phyloP scores from a whole-genome alignment of 2,113 vertebrate genomes.

The Corythornis vintsioides region DNA sequence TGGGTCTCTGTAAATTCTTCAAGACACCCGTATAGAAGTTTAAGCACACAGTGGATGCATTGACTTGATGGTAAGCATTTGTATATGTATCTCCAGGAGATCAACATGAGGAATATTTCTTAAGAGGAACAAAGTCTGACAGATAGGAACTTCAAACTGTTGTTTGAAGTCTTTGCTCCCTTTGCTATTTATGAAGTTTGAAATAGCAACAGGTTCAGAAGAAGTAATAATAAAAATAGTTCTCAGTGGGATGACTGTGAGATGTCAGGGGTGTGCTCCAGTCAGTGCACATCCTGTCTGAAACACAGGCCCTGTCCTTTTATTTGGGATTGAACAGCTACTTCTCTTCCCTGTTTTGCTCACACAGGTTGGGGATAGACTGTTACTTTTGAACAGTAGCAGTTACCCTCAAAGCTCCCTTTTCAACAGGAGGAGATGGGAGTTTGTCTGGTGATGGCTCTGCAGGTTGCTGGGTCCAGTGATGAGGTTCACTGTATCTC shows the following conservation, averaged over 20 bases:
- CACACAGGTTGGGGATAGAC: neutral
- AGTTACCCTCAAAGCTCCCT: neutral
- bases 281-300: neutral
- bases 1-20: neutral
- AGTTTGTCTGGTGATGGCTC: neutral
- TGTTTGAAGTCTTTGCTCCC: neutral
- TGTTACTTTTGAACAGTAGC: neutral
- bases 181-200: neutral
- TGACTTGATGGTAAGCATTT: neutral
- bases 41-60: neutral
- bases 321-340: neutral
- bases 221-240: neutral
- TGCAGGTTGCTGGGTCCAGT: neutral
- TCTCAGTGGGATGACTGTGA: neutral
- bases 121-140: neutral
- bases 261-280: neutral
- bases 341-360: neutral
- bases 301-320: neutral
- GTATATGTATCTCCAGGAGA: neutral
- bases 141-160: neutral
- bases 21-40: rapidly evolving
- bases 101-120: neutral
- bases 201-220: neutral
- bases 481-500: neutral
- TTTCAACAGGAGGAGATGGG: neutral